Base-by-base conservation (phyloP, 1,140 invertebrate genomes). In the Meteorus sp. region DNA sequence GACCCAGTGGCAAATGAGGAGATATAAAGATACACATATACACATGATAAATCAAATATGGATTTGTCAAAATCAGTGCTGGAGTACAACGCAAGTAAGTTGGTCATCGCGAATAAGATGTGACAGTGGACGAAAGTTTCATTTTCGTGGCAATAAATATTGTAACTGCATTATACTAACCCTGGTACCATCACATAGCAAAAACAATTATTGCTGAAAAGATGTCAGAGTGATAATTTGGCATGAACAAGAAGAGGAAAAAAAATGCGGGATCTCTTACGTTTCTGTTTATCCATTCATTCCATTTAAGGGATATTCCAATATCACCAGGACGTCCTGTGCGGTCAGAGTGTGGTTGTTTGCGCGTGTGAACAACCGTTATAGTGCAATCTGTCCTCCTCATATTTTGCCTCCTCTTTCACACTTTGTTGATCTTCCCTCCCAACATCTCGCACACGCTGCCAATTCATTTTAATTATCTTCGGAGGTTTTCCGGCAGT, bases 301-400 rank as follows among this genome's bases (percentile, higher is more conserved):
- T 22, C 20, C 13, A n/a, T 43, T 29, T 8, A 58, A 52, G 27
- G 45, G 27, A 59, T 44, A 59, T 59, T 44, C 43, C 60, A 61
- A 58, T 73, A 74, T 73, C 71, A 31, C 63, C 71, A 74, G 73
- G 73, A 74, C 65, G 65, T 74, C 73, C 73, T 74, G 67, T 74
- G 69, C 51, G 73, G 73, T 74, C 33, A 59, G 17, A 57, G 54
- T 65, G 67, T 57, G 69, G 65, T 73, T 56, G 56, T 60, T 66
- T 54, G 19, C 59, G 50, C 60, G 61, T 64, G 59, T 59, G 63
- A 71, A 65, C 43, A 55, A 33, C 51, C 43, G 31, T 45, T 50
- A n/a, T n/a, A 56, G 20, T 64, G 60, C 65, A 72, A 67, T 73
- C 70, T 63, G 53, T 63, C 56, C 54, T 60, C 44, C 65, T 41